These are phyloP conservation scores for Penaeus japonicus DNA, from an alignment of 1,140 invertebrate species.

Conservation along the genomic window DNA sequence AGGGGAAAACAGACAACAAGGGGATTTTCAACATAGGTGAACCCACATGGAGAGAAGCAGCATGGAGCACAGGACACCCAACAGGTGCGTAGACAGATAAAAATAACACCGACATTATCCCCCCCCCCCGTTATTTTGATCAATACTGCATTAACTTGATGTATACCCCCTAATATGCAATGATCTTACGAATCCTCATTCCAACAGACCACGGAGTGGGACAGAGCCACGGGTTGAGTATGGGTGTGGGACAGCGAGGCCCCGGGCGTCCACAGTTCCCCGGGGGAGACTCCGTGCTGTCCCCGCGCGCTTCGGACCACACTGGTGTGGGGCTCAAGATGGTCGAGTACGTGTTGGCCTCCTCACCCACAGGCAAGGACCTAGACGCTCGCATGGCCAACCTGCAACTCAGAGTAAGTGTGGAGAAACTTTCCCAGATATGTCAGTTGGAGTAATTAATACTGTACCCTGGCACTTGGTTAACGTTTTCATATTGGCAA, in stretches of 20 bases:
- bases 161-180: neutral
- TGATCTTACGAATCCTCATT: conserved; percentile 44
- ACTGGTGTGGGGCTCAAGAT: conserved; percentile 93
- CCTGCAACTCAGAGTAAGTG: conserved; percentile 55
- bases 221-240: conserved; percentile 52
- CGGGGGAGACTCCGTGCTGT: conserved; percentile 42
- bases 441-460: no score
- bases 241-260: conserved; percentile 52
- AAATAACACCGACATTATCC: no score
- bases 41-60: conserved; percentile 85
- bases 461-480: no score
- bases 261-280: conserved; percentile 44
- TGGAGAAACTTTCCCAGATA: neutral
- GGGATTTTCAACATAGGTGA: conserved; percentile 80
- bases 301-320: conserved; percentile 69
- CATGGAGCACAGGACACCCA: conserved; percentile 76
- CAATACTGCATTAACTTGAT: neutral
- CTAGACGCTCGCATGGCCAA: conserved; percentile 74
- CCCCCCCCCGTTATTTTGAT: no score
- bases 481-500: no score
- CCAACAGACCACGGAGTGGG: conserved; percentile 76
- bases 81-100: conserved; percentile 69
- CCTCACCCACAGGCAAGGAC: conserved; percentile 81
- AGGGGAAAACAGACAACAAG: conserved; percentile 73
- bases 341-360: conserved; percentile 96